Conservation (phyloP, 2,888 invertebrate species). For the Spialia ferax region DNA sequence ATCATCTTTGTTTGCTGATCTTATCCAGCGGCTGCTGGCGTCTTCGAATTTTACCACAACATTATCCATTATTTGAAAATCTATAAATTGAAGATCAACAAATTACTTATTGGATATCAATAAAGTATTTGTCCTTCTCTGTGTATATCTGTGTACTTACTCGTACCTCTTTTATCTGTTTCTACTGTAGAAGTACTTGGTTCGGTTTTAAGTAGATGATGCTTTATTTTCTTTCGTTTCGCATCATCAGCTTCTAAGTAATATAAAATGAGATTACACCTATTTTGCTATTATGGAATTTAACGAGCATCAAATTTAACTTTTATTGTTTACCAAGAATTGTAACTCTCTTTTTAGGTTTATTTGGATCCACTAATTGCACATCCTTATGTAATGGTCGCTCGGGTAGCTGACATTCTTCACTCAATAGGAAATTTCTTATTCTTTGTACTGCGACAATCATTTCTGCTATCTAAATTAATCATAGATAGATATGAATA, state of each 20-base stretch:
- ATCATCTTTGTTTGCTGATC: conserved; percentile 71
- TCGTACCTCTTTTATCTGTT: conserved; percentile 55
- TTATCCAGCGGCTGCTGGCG: conserved; percentile 82
- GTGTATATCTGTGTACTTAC: not conserved
- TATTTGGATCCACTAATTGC: conserved; percentile 11
- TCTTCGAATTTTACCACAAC: conserved; percentile 69
- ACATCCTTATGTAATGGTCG: conserved; percentile 45
- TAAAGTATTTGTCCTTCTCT: too few species aligned
- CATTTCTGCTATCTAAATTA: conserved; percentile 75
- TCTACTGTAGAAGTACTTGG: conserved; percentile 62
- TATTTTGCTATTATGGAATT: not conserved
- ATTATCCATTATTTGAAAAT: conserved; percentile 50
- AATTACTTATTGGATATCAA: too few species aligned
- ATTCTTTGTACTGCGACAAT: conserved; percentile 78
- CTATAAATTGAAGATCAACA: too few species aligned
- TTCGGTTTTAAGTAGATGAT: conserved; percentile 53
- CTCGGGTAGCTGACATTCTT: conserved; percentile 68
- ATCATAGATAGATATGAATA: too few species aligned
- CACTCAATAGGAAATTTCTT: conserved; percentile 72
- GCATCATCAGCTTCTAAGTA: conserved; percentile 10
- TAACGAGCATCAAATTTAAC: not conserved
- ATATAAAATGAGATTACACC: not conserved
- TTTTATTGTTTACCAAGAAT: conserved; percentile 59
- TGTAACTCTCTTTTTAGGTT: conserved; percentile 69
- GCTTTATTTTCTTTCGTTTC: conserved; percentile 12